Conservation (phyloP, 2,113 vertebrate species). For the Noturus placidus region DNA sequence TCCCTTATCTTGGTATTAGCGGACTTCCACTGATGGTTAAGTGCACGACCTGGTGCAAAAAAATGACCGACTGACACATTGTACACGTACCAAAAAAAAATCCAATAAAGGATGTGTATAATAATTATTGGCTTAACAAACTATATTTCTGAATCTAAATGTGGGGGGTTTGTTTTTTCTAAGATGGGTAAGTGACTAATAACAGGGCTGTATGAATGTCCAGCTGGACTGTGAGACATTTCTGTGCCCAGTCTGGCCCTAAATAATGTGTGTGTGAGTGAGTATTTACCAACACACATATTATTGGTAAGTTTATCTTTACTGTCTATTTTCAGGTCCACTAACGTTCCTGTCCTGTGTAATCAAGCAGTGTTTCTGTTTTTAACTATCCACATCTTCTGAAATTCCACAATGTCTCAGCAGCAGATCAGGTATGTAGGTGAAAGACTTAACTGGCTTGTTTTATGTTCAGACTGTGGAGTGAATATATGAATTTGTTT, state of each 20-base stretch:
- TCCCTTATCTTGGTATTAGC: neutral
- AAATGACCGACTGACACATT: neutral
- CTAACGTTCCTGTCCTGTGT: slow-evolving; percentile 12
- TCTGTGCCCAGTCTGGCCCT: neutral
- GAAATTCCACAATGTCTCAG: slow-evolving; percentile 73
- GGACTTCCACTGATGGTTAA: neutral
- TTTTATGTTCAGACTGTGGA: neutral
- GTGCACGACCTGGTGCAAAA: neutral
- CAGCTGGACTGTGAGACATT: neutral
- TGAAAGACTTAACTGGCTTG: neutral
- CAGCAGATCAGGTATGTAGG: slow-evolving; percentile 74
- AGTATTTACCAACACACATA: neutral
- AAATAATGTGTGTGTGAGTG: neutral
- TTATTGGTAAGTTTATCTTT: neutral
- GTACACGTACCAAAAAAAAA: no score
- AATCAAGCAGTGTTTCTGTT: neutral
- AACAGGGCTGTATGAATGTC: neutral
- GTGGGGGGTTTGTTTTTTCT: neutral
- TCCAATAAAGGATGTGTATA: neutral
- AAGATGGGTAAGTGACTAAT: neutral
- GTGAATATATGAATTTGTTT: neutral
- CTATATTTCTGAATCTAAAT: neutral
- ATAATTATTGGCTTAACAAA: neutral
- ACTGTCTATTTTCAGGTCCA: slow-evolving; percentile 38
- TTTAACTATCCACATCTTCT: neutral